Base-by-base conservation (phyloP, 2,888 invertebrate species). In the Himalopsyche tibetana region DNA sequence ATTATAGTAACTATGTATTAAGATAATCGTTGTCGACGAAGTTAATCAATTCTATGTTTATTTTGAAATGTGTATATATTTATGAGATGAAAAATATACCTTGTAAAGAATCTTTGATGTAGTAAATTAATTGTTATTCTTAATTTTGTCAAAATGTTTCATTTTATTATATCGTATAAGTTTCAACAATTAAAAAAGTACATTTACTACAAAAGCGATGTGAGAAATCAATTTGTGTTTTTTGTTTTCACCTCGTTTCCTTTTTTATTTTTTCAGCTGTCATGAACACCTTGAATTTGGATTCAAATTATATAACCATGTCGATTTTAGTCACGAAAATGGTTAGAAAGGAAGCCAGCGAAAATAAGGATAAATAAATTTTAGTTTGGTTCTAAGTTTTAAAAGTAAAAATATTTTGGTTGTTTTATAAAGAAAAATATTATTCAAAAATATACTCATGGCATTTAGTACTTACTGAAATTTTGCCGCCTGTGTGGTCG, bases 61-160 rank as follows among this genome's bases (percentile, higher is more conserved):
- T 36, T 74, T 74, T 74, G 74, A 74, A 74, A 74, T 74, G 74
- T 74, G 74, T 74, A 74, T 74, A 74, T 74, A 74, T 74, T 63
- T 74, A 74, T 74, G 74, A 74, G 38, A 74, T 74, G 74, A 74
- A 74, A 74, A 74, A 36, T 74, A 74, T 74, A 74, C 36, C 74
- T 74, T 74, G 12, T 74, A 74, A n/a, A 74, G 74, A 36, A 28
- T 74, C 74, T 74, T 74, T 74, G 74, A 74, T 74, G 74, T 74
- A 74, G 74, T 74, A 36, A 74, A 74, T 74, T 74, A 38, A 74
- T 74, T 74, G 74, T 74, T 74, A 74, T 74, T 74, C 38, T 74
- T 74, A 74, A 74, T 74, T 74, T 74, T 74, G 74, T 74, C 74
- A 74, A 74, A 74, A 74, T 74, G 74, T 74, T 74, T 74, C 74